Base-by-base conservation (phyloP, 2,113 vertebrate species). In the Chaetodon auriga region DNA sequence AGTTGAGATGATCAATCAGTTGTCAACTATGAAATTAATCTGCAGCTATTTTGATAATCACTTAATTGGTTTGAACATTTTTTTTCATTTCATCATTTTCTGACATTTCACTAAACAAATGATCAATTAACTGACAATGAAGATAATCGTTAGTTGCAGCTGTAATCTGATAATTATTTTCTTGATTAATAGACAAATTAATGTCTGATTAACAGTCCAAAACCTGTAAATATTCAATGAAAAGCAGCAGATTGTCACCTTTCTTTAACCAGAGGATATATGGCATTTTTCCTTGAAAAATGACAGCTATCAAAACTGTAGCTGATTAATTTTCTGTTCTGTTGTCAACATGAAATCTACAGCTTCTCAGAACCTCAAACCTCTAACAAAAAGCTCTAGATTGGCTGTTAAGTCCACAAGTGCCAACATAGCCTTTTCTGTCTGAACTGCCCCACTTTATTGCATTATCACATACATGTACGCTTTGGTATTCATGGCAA, bases 401-500 rank as follows among this genome's bases (percentile, higher is more conserved):
- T 6, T 41, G 10, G 6, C 10, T n/a, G n/a, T 41, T 12, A 55
- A 54, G 51, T 65, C 38, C 46, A 10, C 23, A 11, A 48, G 9
- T 2, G 4, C n/a, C n/a, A n/a, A n/a, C n/a, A n/a, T 7, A 7
- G 7, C 10, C 3, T 45, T 45, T 57, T 23, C 11, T 3, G 6
- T 21, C 25, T 35, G 9, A 72, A 60, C 48, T 58, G 43, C 7
- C 45, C 53, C 49, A 61, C 49, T 62, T 51, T 35, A 23, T 64
- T 9, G 23, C 12, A n/a, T n/a, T 9, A 13, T 60, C 35, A 64
- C 68, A 58, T 18, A 35, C 23, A 38, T 74, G 18, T 69, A 16
- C 80, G 55, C 60, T 75, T 75, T 79, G 35, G 2, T 68, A 68
- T 51, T 74, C 46, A 71, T 68, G 58, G 55, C 0, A 25, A 12